These are phyloP conservation scores for Bolinopsis microptera DNA, from an alignment of 37 sponge, comb jelly and placozoan species.

Conservation along the genomic window DNA sequence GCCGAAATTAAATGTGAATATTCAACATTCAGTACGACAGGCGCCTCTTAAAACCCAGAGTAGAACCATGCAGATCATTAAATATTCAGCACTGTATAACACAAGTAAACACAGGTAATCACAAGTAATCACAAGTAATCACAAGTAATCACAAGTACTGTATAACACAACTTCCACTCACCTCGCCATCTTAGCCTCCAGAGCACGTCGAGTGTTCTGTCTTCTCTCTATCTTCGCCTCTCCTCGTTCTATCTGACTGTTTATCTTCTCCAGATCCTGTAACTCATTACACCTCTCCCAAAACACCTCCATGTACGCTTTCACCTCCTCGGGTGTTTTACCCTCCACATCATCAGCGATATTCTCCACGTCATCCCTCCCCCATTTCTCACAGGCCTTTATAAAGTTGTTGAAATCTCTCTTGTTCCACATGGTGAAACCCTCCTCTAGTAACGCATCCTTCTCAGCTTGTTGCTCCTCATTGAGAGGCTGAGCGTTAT, in stretches of 20 bases:
- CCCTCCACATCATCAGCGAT: constrained; percentile 94
- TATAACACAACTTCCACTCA: neutral
- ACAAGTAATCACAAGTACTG: too few relatives aligned
- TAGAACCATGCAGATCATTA: too few relatives aligned
- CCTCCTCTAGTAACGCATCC: constrained; percentile 67
- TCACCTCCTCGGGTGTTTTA: constrained; percentile 87
- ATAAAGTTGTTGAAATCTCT: constrained; percentile 98
- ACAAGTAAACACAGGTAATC: too few relatives aligned
- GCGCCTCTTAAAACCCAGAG: too few relatives aligned
- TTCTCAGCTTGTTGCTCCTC: constrained; percentile 76
- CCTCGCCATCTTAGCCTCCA: constrained; percentile 77
- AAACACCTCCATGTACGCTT: constrained; percentile 85
- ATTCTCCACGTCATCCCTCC: constrained; percentile 85
- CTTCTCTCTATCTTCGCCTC: constrained; percentile 93
- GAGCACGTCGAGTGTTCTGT: constrained; percentile 84
- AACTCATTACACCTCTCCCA: constrained; percentile 95
- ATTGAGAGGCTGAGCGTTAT: constrained; percentile 85
- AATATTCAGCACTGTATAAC: too few relatives aligned
- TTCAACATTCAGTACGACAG: too few relatives aligned
- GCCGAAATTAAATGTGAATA: too few relatives aligned
- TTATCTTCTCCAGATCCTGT: constrained; percentile 84
- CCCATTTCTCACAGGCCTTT: constrained; percentile 88
- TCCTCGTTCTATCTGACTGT: constrained; percentile 90
- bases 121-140: too few relatives aligned
- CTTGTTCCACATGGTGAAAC: constrained; percentile 92